These are phyloP conservation scores for Coecobrya sp. DNA, from an alignment of 2,888 invertebrate genomes.

Conservation along the genomic window DNA sequence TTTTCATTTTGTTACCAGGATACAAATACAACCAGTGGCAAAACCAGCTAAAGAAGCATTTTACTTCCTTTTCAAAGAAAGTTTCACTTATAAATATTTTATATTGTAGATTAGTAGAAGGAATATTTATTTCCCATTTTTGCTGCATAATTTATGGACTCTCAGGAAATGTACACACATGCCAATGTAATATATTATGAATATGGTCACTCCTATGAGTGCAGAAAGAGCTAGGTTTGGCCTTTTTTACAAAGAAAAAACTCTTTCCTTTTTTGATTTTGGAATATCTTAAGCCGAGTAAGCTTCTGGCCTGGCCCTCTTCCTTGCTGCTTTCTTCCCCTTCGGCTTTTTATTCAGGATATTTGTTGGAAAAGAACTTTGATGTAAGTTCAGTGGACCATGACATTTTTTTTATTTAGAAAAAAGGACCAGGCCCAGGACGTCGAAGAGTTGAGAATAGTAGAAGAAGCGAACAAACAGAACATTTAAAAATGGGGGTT, in stretches of 20 bases:
- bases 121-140: conserved; percentile 18
- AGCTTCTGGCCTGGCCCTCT: conserved; percentile 17
- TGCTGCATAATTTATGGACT: conserved; percentile 64
- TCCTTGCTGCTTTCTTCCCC: conserved; percentile 9
- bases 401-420: conserved; percentile 65
- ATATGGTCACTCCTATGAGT: neutral
- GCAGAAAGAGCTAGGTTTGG: neutral
- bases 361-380: conserved; percentile 55
- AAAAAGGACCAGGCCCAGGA: conserved; percentile 4
- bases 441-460: neutral
- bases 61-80: neutral
- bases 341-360: conserved; percentile 63
- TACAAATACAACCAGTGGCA: neutral
- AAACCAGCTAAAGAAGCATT: neutral
- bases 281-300: conserved; percentile 49
- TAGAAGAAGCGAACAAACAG: neutral
- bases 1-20: neutral
- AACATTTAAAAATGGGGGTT: conserved; percentile 55
- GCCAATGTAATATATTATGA: conserved; percentile 2
- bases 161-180: conserved; percentile 17
- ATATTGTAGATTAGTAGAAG: conserved; percentile 9
- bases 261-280: conserved; percentile 27
- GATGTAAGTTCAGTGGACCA: conserved; percentile 75
- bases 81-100: conserved; percentile 20
- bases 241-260: neutral